Evolutionary conservation across 1,140 invertebrate species (phyloP), one percentile per base, ranked within the genome.

Genomic region (Drosophila sechellia): DNA sequence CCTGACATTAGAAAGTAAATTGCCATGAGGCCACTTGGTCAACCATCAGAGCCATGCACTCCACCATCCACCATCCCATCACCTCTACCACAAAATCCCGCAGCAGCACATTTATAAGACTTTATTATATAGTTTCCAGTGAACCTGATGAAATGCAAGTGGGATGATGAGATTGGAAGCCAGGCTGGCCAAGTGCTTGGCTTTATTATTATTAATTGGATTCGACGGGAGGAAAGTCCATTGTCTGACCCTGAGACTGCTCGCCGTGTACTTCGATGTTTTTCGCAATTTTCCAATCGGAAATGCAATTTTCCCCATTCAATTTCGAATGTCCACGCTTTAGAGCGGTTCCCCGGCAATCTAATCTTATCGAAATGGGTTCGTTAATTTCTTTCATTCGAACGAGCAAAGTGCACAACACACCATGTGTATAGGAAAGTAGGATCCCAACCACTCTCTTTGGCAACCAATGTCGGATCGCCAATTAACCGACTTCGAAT

Each of bases 1-100:
- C 73, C 52, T 89, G 84, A 80, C 84, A 89, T 89, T 89, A 89
- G 84, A 89, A 89, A 89, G 84, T 89, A 89, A 89, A 89, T 89
- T 89, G 85, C 84, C 77, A 84, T 90, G 50, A 89, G 84, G 84
- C 84, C 85, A 89, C 77, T 89, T 89, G 84, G 84, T 89, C 85
- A 89, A 89, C 74, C 73, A 66, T 53, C 72, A 59, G 37, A 66
- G 60, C 48, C 46, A 22, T 75, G 57, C 59, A 78, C 65, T 56
- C 70, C 65, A 77, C 15, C 77, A 75, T 8, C 34, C 37, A 39
- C 48, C 69, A 57, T 25, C 58, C 48, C 69, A 57, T 25, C 58
- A 59, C 43, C 55, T 58, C 40, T 17, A 43, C 45, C 35, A 59
- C 37, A 75, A 54, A 40, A 42, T 20, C 8, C 65, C 61, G 35